Percentiles rank a stretch among this genome's conserved stretches.
phyloP scores from a whole-genome alignment of 64 coral and sea anemone genomes.

The Acropora yongei region DNA sequence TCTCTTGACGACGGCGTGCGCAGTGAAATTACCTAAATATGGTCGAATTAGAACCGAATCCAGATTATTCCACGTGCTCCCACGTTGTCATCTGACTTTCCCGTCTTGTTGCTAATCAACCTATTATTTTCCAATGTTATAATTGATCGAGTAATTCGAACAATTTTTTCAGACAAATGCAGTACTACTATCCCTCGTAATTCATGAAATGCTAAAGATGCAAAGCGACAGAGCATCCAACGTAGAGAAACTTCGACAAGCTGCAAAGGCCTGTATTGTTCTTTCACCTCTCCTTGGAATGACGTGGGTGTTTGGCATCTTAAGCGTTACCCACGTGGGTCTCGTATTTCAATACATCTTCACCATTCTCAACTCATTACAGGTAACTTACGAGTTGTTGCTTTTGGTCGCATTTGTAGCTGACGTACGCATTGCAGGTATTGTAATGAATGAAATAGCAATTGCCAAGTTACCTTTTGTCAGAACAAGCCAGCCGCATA shows the following conservation, averaged over 20 bases:
- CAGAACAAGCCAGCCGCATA: no score
- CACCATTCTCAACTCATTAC: constrained; percentile 66
- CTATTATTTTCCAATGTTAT: neutral
- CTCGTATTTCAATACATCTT: constrained; percentile 73
- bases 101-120: no score
- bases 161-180: constrained; percentile 42
- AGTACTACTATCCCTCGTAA: constrained; percentile 21
- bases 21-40: no score
- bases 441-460: no score
- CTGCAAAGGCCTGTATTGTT: constrained; percentile 16
- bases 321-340: constrained; percentile 39
- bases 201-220: constrained; percentile 58
- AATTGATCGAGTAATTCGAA: neutral
- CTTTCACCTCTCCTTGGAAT: constrained; percentile 5
- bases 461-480: no score
- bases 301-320: constrained; percentile 8
- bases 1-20: no score
- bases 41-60: no score
- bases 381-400: constrained; percentile 7
- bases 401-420: no score
- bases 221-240: constrained; percentile 46
- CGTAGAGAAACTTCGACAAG: neutral
- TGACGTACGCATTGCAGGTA: no score
- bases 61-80: no score
- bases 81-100: no score